Conservation (phyloP, 1,140 invertebrate species). For the Penaeus indicus region DNA sequence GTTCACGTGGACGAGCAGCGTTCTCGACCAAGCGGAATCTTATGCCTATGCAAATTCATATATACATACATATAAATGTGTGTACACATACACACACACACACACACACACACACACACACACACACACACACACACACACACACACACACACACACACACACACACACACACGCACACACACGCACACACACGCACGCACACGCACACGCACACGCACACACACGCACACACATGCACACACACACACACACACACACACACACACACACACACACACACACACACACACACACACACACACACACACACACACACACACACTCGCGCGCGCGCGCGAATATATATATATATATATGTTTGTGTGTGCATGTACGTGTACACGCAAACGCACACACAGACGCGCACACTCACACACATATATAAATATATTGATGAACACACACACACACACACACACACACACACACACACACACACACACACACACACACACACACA, state of each 20-base stretch:
- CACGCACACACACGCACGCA: conserved; percentile 11
- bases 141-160: no score
- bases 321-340: background rate
- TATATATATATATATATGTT: conserved; percentile 40
- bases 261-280: background rate
- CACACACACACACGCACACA: background rate
- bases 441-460: background rate
- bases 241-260: no score
- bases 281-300: background rate
- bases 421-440: background rate
- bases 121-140: no score
- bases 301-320: background rate
- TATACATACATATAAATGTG: background rate
- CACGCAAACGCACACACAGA: background rate
- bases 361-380: background rate
- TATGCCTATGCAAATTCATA: no score
- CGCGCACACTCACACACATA: background rate
- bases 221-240: background rate
- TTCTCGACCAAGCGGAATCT: no score
- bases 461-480: background rate
- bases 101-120: no score
- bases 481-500: no score
- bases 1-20: no score
- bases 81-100: background rate
- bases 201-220: conserved; percentile 8